Evolutionary conservation across 2,797 vertebrate species (phyloP).

Genomic region (Kryptopterus vitreolus): DNA sequence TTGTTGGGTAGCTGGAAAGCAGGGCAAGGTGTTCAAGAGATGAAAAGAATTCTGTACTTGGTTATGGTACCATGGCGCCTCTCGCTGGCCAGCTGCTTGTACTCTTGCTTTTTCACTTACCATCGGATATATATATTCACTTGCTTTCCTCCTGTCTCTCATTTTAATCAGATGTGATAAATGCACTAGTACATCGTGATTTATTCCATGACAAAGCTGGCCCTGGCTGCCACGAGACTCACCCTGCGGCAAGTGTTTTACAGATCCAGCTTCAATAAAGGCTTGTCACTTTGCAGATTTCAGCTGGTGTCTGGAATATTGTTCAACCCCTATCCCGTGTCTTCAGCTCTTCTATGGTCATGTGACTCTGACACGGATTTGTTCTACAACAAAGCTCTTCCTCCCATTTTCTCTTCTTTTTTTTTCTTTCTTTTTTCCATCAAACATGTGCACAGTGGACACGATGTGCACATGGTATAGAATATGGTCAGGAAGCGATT

Average conservation of each 20-base stretch:
- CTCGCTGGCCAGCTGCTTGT: conserved; percentile 28
- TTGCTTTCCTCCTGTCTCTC: conserved; percentile 8
- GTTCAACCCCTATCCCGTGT: conserved; percentile 10
- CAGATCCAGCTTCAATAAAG: conserved; percentile 35
- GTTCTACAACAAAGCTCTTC: conserved; percentile 26
- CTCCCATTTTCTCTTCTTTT: conserved; percentile 19
- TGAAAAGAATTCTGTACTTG: not conserved
- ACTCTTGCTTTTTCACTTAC: not conserved
- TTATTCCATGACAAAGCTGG: conserved; percentile 48
- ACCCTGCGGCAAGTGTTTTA: conserved; percentile 35
- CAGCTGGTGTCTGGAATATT: conserved; percentile 19
- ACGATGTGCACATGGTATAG: not conserved
- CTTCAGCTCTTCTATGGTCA: conserved; percentile 23
- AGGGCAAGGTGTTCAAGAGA: conserved; percentile 26
- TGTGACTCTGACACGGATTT: conserved; percentile 22
- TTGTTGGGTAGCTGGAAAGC: conserved; percentile 13
- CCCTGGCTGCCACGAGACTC: conserved; percentile 46
- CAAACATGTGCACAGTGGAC: conserved; percentile 32
- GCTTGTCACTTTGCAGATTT: conserved; percentile 21
- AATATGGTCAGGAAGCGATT: not conserved
- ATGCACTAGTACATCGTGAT: conserved; percentile 34
- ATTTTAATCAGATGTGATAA: conserved; percentile 30
- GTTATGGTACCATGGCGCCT: conserved; percentile 44
- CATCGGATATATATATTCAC: conserved; percentile 14
- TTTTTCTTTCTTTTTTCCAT: too few relatives aligned